Percentiles rank a stretch among this genome's conserved stretches.
These are phyloP conservation scores for Chloropsis hardwickii DNA, from an alignment of 2,113 vertebrate genomes.

Conservation along the genomic window DNA sequence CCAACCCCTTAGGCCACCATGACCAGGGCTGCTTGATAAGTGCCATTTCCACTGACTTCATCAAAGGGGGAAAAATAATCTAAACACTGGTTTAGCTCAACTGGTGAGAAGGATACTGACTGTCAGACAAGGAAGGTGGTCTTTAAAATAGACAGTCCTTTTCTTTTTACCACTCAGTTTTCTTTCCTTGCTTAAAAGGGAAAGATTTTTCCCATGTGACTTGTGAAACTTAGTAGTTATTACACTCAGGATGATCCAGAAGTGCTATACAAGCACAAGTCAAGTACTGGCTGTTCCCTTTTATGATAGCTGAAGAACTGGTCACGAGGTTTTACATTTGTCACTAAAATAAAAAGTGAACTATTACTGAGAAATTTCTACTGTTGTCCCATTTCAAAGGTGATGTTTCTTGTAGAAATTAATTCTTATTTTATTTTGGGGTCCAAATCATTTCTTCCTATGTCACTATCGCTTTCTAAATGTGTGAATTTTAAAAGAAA, in stretches of 20 bases:
- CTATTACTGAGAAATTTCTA: background rate
- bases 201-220: background rate
- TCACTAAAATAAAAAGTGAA: background rate
- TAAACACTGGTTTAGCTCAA: background rate
- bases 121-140: background rate
- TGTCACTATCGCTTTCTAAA: background rate
- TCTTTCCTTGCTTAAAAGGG: background rate
- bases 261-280: background rate
- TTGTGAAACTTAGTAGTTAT: background rate
- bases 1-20: accelerated
- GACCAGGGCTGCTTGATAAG: accelerated
- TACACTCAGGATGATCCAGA: background rate
- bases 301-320: background rate
- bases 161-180: background rate
- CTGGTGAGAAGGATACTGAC: background rate
- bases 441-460: background rate
- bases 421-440: background rate
- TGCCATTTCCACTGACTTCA: background rate
- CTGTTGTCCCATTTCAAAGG: background rate
- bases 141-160: background rate
- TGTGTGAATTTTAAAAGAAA: background rate
- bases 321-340: background rate
- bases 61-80: background rate
- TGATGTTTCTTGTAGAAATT: background rate
- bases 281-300: background rate